Conservation (phyloP, 2,888 invertebrate species). For the Dryococelus australis region DNA sequence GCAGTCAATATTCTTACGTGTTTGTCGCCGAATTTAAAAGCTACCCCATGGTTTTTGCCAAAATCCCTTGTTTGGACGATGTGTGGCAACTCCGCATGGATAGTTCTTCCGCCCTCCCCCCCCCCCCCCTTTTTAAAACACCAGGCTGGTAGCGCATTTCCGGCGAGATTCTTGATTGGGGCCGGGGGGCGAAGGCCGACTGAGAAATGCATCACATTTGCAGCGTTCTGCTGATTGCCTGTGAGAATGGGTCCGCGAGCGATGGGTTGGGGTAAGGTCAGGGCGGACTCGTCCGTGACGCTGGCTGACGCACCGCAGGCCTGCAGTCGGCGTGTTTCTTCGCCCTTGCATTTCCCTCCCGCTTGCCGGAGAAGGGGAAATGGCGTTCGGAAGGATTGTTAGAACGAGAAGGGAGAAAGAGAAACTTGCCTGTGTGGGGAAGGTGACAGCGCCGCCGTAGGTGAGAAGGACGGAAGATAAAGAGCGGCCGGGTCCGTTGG, state of each 20-base stretch:
- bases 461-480: not conserved
- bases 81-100: no score
- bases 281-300: not conserved
- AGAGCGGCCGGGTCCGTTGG: not conserved
- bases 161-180: no score
- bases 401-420: not conserved
- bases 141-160: no score
- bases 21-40: no score
- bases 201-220: not conserved
- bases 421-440: not conserved
- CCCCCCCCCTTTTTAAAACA: no score
- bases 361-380: not conserved
- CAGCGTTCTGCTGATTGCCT: not conserved
- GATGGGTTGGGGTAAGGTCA: slow-evolving; percentile 5
- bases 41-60: no score
- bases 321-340: not conserved
- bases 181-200: no score
- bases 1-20: no score
- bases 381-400: not conserved
- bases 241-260: not conserved
- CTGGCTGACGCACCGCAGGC: not conserved
- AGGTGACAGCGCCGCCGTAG: not conserved
- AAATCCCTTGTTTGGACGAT: no score
- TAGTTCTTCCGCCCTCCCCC: no score
- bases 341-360: not conserved